Percentiles rank a stretch among this genome's conserved stretches.
phyloP scores from a whole-genome alignment of 2,888 invertebrate species.

The Amorpha juglandis region DNA sequence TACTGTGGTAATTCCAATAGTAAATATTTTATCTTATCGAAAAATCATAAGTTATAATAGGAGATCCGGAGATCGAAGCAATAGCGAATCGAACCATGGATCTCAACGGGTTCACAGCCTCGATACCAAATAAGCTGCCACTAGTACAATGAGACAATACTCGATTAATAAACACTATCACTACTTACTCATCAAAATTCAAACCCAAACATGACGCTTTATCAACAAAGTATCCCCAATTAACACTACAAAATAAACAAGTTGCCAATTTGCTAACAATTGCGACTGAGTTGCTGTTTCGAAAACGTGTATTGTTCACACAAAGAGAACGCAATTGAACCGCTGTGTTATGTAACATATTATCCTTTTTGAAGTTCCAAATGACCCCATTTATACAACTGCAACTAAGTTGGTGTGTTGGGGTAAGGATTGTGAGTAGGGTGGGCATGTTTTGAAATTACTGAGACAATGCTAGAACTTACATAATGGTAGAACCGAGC shows the following conservation, averaged over 20 bases:
- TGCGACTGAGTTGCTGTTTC: background rate
- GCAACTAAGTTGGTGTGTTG: slow-evolving; percentile 27
- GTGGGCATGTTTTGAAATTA: background rate
- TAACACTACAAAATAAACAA: background rate
- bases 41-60: no score
- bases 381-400: slow-evolving; percentile 29
- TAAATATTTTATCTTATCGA: no score
- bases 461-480: background rate
- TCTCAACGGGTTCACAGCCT: no score
- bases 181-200: background rate
- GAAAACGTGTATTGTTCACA: slow-evolving; percentile 4
- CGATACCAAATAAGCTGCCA: no score
- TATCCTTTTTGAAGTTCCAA: slow-evolving; percentile 26
- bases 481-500: no score
- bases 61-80: no score
- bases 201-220: background rate
- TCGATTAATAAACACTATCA: background rate
- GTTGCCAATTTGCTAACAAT: background rate
- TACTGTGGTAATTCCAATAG: no score
- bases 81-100: no score
- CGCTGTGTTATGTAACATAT: slow-evolving; percentile 12
- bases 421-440: background rate
- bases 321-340: slow-evolving; percentile 20
- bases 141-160: no score
- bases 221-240: background rate